Conservation (phyloP, 2,888 invertebrate genomes). For the Andrena flavipes region DNA sequence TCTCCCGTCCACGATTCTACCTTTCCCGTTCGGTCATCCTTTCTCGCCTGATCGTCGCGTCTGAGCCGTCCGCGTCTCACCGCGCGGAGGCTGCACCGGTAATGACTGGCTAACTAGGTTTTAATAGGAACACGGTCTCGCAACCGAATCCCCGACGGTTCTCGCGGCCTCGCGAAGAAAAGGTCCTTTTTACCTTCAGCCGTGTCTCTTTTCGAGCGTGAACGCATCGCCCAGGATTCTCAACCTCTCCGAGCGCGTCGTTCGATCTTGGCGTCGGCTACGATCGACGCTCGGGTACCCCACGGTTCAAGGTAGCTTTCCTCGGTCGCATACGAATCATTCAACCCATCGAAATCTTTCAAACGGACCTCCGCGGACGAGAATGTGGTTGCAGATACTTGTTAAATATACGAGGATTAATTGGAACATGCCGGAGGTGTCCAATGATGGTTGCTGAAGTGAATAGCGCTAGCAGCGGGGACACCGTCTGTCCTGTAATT, state of each 20-base stretch:
- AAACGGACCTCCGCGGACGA: neutral
- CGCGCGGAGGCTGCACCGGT: slow-evolving; percentile 61
- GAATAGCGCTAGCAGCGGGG: slow-evolving; percentile 46
- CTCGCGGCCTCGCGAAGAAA: slow-evolving; percentile 51
- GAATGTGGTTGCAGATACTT: slow-evolving; percentile 14
- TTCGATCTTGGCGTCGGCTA: neutral
- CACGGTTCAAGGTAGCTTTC: slow-evolving; percentile 29
- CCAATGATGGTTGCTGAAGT: slow-evolving; percentile 32
- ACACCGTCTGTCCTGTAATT: neutral
- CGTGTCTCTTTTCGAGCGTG: slow-evolving; percentile 35
- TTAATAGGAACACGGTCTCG: slow-evolving; percentile 76
- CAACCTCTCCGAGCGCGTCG: slow-evolving; percentile 19
- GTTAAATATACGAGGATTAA: slow-evolving; percentile 48
- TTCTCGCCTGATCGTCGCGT: slow-evolving; percentile 59
- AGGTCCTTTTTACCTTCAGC: slow-evolving; percentile 47
- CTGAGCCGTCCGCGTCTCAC: slow-evolving; percentile 16
- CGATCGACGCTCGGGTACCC: slow-evolving; percentile 28
- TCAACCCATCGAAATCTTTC: slow-evolving; percentile 13
- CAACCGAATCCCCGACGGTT: slow-evolving; percentile 63
- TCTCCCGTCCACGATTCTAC: slow-evolving; percentile 39
- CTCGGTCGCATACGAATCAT: slow-evolving; percentile 38
- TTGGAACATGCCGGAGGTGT: slow-evolving; percentile 30
- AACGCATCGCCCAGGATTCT: slow-evolving; percentile 25
- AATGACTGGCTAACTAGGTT: slow-evolving; percentile 78
- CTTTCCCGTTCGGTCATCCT: slow-evolving; percentile 63